Evolutionary conservation across 2,888 invertebrate species (phyloP).

Genomic region (Pheosia gnoma): DNA sequence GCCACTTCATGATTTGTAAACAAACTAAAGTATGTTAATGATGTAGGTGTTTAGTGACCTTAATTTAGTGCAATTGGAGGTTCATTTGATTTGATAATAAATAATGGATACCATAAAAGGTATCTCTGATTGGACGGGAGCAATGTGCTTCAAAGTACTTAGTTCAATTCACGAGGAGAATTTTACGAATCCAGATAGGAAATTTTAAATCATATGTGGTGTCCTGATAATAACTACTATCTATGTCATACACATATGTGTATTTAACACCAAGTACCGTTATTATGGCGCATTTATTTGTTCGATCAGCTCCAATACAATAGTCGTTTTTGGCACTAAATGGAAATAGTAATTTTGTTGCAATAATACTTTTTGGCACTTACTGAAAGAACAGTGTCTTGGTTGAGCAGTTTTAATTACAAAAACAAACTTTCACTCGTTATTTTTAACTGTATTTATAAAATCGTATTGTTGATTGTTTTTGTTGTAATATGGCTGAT

Average conservation of each 20-base stretch:
- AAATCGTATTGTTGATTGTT: background rate
- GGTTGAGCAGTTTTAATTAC: slow-evolving; percentile 5
- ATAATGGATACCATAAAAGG: background rate
- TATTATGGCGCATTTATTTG: too few relatives aligned
- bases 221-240: background rate
- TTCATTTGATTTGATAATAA: slow-evolving; percentile 5
- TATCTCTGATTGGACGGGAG: too few relatives aligned
- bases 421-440: slow-evolving; percentile 3
- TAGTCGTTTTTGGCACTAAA: too few relatives aligned
- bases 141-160: too few relatives aligned
- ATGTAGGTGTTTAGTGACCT: slow-evolving; percentile 21
- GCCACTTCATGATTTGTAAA: slow-evolving; percentile 30
- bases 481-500: slow-evolving; percentile 2
- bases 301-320: too few relatives aligned
- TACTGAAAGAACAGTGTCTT: background rate
- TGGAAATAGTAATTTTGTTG: too few relatives aligned
- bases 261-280: too few relatives aligned
- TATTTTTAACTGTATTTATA: background rate
- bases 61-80: slow-evolving; percentile 17
- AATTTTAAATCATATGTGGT: background rate
- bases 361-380: background rate
- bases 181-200: too few relatives aligned
- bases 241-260: background rate
- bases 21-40: slow-evolving; percentile 29
- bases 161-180: too few relatives aligned